phyloP scores from a whole-genome alignment of 1,140 invertebrate genomes.

The Drosophila simulans region DNA sequence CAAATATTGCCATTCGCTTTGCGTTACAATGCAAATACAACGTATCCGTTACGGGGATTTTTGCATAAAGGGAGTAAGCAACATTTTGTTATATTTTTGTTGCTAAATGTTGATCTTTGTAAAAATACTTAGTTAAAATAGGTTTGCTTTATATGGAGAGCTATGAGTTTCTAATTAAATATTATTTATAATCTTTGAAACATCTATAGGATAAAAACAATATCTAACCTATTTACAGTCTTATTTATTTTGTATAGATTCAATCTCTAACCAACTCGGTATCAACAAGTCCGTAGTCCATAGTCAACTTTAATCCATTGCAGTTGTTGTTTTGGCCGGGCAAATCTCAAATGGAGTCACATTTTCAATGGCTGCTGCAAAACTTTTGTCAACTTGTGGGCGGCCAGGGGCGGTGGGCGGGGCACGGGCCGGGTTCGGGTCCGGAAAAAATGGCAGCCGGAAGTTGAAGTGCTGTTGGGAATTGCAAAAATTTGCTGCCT shows the following conservation, averaged over 20 bases:
- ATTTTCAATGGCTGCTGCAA: slow-evolving; percentile 68
- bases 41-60: background rate
- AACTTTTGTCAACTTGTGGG: slow-evolving; percentile 65
- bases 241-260: no score
- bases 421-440: background rate
- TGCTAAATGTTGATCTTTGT: no score
- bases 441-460: slow-evolving; percentile 62
- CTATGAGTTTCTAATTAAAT: no score
- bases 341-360: slow-evolving; percentile 81
- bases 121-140: no score
- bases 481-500: slow-evolving; percentile 80
- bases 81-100: background rate
- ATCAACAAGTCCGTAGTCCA: slow-evolving; percentile 3
- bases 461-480: slow-evolving; percentile 80
- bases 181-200: no score
- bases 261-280: background rate
- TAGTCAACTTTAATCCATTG: background rate
- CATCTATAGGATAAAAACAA: no score
- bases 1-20: background rate
- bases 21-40: no score
- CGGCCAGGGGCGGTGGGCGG: background rate
- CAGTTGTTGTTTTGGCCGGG: slow-evolving; percentile 34
- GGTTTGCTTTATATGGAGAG: no score
- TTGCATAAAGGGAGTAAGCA: background rate
- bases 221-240: no score